Percentiles rank a stretch among this genome's conserved stretches.
Conservation (phyloP, 2,113 vertebrate genomes). For the Cyrtonyx montezumae region DNA sequence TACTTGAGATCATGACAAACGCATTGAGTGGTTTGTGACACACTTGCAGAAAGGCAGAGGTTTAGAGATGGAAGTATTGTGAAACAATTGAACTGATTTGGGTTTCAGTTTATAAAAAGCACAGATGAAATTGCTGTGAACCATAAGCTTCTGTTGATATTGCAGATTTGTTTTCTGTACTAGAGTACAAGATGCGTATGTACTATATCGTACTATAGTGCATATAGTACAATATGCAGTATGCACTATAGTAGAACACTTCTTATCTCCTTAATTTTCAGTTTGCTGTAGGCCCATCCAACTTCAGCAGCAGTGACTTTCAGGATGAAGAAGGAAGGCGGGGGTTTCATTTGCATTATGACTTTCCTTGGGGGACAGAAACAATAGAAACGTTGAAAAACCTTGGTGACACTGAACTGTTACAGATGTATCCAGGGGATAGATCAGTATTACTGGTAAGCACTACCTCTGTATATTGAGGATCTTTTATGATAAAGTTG, state of each 20-base stretch:
- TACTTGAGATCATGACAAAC: not conserved
- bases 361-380: constrained; percentile 92
- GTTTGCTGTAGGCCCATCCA: constrained; percentile 90
- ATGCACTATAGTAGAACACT: not conserved
- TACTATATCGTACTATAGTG: too few species aligned
- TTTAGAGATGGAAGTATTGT: not conserved
- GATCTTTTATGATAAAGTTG: not conserved
- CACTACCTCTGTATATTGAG: not conserved
- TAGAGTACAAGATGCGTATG: too few species aligned
- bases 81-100: not conserved
- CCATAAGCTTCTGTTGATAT: not conserved
- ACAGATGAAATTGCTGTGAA: not conserved
- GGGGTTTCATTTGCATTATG: constrained; percentile 84
- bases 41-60: not conserved
- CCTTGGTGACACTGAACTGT: constrained; percentile 83
- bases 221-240: too few species aligned
- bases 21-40: rapidly evolving
- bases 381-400: constrained; percentile 87
- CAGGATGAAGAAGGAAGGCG: constrained; percentile 76
- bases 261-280: constrained; percentile 58
- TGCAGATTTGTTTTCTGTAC: not conserved
- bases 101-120: not conserved
- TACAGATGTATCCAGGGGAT: constrained; percentile 77
- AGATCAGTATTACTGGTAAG: constrained; percentile 82
- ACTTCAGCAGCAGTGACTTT: constrained; percentile 87